Percentiles rank a stretch among this genome's conserved stretches.
Conservation (phyloP, 2,797 vertebrate species). For the Remorina albescens region DNA sequence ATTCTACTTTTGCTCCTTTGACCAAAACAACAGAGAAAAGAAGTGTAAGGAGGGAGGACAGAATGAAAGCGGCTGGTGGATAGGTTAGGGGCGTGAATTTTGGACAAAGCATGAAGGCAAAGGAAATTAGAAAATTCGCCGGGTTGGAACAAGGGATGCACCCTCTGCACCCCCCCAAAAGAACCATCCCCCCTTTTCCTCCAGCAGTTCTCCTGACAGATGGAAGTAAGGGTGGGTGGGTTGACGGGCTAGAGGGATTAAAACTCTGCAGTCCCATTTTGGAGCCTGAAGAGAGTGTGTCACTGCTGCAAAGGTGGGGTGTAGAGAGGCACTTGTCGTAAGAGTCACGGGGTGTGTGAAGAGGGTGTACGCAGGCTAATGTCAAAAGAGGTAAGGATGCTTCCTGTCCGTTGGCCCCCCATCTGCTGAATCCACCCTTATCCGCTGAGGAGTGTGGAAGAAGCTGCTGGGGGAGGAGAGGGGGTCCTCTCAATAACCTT, state of each 20-base stretch:
- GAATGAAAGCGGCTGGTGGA: conserved; percentile 68
- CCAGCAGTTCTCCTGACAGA: conserved; percentile 85
- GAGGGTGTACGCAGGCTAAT: conserved; percentile 73
- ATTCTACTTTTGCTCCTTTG: conserved; percentile 46
- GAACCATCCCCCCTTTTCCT: conserved; percentile 50
- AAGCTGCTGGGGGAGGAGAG: conserved; percentile 38
- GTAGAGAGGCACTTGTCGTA: conserved; percentile 75
- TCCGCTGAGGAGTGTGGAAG: conserved; percentile 67
- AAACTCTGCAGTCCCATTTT: conserved; percentile 79
- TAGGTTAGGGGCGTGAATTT: conserved; percentile 85
- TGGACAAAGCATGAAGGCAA: conserved; percentile 83
- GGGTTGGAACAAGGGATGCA: conserved; percentile 85
- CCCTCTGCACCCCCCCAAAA: conserved; percentile 59
- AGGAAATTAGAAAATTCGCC: conserved; percentile 87
- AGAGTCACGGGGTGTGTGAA: conserved; percentile 65
- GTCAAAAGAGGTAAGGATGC: conserved; percentile 76
- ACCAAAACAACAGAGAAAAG: conserved; percentile 55
- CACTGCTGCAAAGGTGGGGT: conserved; percentile 70
- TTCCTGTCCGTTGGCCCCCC: conserved; percentile 50
- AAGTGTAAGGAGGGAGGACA: conserved; percentile 40
- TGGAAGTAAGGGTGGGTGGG: conserved; percentile 81
- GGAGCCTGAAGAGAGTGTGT: conserved; percentile 73
- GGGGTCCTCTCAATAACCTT: conserved; percentile 83
- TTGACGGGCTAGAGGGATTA: conserved; percentile 80
- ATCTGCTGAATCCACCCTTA: conserved; percentile 67